phyloP scores from a whole-genome alignment of 2,888 invertebrate genomes.

The Patella pellucida region DNA sequence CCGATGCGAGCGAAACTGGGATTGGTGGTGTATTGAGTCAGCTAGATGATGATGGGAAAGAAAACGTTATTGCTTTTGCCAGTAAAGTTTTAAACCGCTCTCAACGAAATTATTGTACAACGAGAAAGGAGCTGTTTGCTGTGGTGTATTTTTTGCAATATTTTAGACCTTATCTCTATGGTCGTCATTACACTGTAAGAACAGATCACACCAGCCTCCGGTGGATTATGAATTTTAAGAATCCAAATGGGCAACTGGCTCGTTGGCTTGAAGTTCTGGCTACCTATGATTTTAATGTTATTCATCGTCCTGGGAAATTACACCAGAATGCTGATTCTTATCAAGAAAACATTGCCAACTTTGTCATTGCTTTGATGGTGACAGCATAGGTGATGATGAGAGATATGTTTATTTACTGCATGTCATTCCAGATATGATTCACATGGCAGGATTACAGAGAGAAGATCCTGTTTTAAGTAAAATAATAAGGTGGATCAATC shows the following conservation, averaged over 20 bases:
- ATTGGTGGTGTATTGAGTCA: constrained; percentile 19
- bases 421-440: background rate
- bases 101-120: constrained; percentile 27
- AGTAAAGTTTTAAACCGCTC: constrained; percentile 26
- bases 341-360: constrained; percentile 9
- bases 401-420: background rate
- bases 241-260: constrained; percentile 2
- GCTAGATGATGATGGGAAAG: constrained; percentile 14
- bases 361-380: constrained; percentile 7
- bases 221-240: constrained; percentile 1
- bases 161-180: constrained; percentile 36
- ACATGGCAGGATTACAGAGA: background rate
- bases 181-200: constrained; percentile 25
- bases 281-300: constrained; percentile 5
- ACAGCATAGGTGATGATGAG: background rate
- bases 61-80: constrained; percentile 33
- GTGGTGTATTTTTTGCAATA: too few relatives aligned
- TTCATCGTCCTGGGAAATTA: constrained; percentile 14
- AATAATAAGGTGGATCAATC: background rate
- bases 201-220: constrained; percentile 28
- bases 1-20: constrained; percentile 29
- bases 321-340: too few relatives aligned
- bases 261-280: background rate
- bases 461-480: constrained; percentile 2
- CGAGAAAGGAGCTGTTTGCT: too few relatives aligned